Percentiles rank a stretch among this genome's conserved stretches.
Conservation (phyloP, 2,113 vertebrate species). For the Onychorhynchus coronatus region DNA sequence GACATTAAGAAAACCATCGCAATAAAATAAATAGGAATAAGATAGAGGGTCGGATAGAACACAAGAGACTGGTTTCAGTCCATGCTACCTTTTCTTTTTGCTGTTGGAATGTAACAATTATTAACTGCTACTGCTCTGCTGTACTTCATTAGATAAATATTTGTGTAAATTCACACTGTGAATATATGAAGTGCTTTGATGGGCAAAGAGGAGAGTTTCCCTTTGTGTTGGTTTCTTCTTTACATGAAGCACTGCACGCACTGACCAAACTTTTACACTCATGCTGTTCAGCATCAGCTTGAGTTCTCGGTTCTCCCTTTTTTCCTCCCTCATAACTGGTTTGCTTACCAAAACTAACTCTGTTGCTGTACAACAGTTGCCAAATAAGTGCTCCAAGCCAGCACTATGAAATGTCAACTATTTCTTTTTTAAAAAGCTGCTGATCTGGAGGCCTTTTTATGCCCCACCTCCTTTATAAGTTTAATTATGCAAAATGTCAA, state of each 20-base stretch:
- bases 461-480: neutral
- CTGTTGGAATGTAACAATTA: constrained; percentile 53
- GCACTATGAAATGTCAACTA: neutral
- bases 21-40: neutral
- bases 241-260: neutral
- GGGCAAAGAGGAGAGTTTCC: constrained; percentile 9
- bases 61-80: neutral
- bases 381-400: neutral
- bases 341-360: neutral
- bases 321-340: neutral
- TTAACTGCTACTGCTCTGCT: constrained; percentile 52
- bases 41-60: neutral
- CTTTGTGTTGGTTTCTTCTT: constrained; percentile 30
- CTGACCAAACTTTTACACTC: neutral
- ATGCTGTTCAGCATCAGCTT: constrained; percentile 36
- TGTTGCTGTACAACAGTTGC: neutral
- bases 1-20: neutral
- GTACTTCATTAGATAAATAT: constrained; percentile 50
- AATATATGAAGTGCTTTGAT: constrained; percentile 36
- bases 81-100: constrained; percentile 30
- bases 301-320: constrained; percentile 32
- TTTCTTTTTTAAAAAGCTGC: neutral
- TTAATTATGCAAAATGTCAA: neutral
- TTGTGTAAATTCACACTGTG: constrained; percentile 61
- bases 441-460: neutral